Evolutionary conservation across 2,797 vertebrate species (phyloP), one percentile per base, ranked within the genome.

Genomic region (Pagetopsis macropterus): DNA sequence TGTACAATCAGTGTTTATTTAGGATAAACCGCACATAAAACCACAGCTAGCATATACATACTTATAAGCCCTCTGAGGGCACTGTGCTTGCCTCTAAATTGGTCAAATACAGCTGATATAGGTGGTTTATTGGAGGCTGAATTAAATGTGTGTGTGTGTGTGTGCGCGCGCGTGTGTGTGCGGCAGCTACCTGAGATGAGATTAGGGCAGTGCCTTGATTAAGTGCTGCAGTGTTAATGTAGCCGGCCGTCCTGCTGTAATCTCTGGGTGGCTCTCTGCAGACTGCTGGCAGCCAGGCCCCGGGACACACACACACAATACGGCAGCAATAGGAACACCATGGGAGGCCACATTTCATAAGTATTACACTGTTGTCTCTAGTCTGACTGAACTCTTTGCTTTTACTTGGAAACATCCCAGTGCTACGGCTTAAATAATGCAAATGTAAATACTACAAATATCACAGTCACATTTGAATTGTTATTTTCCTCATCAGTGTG

Each of bases 211-310:
- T 40, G 79, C 76, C 87, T 84, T 80, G 81, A 90, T 94, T 89
- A 87, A 82, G 81, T 79, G 88, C 86, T 84, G 83, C 82, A 85
- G 79, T 91, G 88, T 90, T 93, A 94, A 94, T 93, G 91, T 90
- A 79, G 89, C 71, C 57, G 87, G 78, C 75, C 67, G 44, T 55
- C 71, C 68, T 61, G 74, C 54, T 84, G 65, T 85, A 94, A 93
- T 92, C 91, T 92, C 82, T 82, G 85, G 83, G 71, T 80, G 88
- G 85, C 92, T 92, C 81, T 85, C 76, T 84, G 81, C 81, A 80
- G 62, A 80, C 76, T 72, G 75, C 87, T 76, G 83, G 44, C 76
- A 87, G 81, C 49, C 12, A 79, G 84, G 87, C 87, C 87, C 67
- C 57, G 8, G 68, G 75, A 79, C 85, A 83, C 55, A 75, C 23